phyloP scores from a whole-genome alignment of 2,797 vertebrate species.

The Gallirallus australis region DNA sequence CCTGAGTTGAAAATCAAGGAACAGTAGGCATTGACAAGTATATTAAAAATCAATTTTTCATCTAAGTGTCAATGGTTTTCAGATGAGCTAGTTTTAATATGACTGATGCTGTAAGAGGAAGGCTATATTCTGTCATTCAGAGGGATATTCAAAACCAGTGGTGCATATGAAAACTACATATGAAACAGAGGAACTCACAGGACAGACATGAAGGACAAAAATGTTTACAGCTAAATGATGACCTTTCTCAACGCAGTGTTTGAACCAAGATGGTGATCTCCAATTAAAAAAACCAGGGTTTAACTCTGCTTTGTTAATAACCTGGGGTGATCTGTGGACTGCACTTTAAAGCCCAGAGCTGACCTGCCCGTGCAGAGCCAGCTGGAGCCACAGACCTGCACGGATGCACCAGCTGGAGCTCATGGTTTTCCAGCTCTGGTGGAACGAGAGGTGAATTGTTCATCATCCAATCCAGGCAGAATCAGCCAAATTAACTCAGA shows the following conservation, averaged over 20 bases:
- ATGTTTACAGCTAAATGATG: not conserved
- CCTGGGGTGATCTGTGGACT: not conserved
- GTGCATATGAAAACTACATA: not conserved
- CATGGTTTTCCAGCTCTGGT: not conserved
- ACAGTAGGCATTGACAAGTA: not conserved
- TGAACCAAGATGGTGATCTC: not conserved
- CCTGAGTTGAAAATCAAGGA: constrained; percentile 43
- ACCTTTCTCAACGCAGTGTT: not conserved
- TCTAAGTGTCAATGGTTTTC: constrained; percentile 5
- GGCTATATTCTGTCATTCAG: not conserved
- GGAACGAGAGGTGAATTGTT: not conserved
- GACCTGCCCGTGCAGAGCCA: not conserved
- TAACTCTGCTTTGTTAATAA: not conserved
- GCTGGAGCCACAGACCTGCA: not conserved
- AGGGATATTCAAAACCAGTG: not conserved
- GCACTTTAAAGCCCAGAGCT: not conserved
- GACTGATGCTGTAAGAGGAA: not conserved
- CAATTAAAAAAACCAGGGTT: not conserved
- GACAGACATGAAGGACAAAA: not conserved
- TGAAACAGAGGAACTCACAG: not conserved
- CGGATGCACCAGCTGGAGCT: not conserved
- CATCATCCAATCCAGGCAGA: not conserved
- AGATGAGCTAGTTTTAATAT: constrained; percentile 17
- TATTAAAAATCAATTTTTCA: constrained; percentile 1
- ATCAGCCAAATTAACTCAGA: constrained; percentile 20